Evolutionary conservation across 2,888 invertebrate species (phyloP).

Genomic region (Tuberolachnus salignus): DNA sequence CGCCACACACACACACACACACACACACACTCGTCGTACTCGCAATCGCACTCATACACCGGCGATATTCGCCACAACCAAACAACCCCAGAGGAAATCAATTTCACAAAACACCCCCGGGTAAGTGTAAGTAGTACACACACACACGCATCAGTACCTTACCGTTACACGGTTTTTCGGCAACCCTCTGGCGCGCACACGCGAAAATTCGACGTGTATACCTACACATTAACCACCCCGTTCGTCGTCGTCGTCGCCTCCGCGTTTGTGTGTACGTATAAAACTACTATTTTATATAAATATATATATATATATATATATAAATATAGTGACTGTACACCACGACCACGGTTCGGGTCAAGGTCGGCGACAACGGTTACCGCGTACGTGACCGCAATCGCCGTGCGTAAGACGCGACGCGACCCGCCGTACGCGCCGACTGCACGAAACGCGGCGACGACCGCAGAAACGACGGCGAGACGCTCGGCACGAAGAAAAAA

Average conservation of each 20-base stretch:
- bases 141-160: background rate
- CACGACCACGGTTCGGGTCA: constrained; percentile 33
- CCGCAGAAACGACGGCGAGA: background rate
- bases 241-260: constrained; percentile 10
- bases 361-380: constrained; percentile 26
- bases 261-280: constrained; percentile 5
- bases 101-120: constrained; percentile 36
- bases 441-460: background rate
- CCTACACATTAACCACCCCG: constrained; percentile 23
- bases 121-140: background rate
- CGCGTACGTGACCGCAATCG: constrained; percentile 26
- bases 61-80: background rate
- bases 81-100: constrained; percentile 48
- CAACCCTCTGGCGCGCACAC: background rate
- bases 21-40: background rate
- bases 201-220: background rate
- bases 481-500: background rate
- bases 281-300: no score
- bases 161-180: background rate
- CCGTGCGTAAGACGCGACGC: background rate
- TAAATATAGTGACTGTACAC: background rate
- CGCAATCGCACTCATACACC: no score
- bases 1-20: background rate
- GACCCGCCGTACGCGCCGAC: background rate
- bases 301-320: no score